phyloP scores from a whole-genome alignment of 1,140 invertebrate genomes.

The Drosophila parvula region DNA sequence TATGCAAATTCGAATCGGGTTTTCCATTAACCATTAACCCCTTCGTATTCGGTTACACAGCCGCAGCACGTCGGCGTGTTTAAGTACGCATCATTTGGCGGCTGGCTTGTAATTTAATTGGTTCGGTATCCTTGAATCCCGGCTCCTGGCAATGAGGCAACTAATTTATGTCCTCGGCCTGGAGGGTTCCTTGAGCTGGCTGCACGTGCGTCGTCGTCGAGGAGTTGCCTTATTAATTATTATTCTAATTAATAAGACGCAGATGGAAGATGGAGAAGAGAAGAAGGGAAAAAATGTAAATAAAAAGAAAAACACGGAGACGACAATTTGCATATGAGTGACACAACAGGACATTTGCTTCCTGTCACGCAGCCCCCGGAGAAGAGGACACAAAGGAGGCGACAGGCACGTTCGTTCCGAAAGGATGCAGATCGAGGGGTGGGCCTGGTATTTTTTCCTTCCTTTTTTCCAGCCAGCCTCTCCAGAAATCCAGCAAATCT shows the following conservation, averaged over 20 bases:
- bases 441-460: background rate
- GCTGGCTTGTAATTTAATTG: conserved; percentile 79
- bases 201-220: conserved; percentile 68
- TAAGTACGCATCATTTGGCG: conserved; percentile 81
- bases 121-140: conserved; percentile 58
- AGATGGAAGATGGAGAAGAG: conserved; percentile 36
- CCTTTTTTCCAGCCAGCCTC: conserved; percentile 1
- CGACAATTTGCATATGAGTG: conserved; percentile 83
- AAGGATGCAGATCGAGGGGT: conserved; percentile 29
- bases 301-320: conserved; percentile 41
- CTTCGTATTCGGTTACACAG: conserved; percentile 64
- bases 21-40: conserved; percentile 64
- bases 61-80: conserved; percentile 78
- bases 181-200: conserved; percentile 19
- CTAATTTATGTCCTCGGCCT: conserved; percentile 67
- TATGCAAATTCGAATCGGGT: conserved; percentile 75
- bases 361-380: conserved; percentile 62
- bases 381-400: conserved; percentile 57
- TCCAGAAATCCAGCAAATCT: conserved; percentile 42
- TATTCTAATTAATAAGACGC: conserved; percentile 83
- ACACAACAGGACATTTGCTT: conserved; percentile 82
- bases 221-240: conserved; percentile 81
- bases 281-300: conserved; percentile 7
- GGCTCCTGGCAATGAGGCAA: conserved; percentile 61
- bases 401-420: conserved; percentile 58